These are phyloP conservation scores for Calyptommatus sinebrachiatus DNA, from an alignment of 2,113 vertebrate genomes.

Conservation along the genomic window DNA sequence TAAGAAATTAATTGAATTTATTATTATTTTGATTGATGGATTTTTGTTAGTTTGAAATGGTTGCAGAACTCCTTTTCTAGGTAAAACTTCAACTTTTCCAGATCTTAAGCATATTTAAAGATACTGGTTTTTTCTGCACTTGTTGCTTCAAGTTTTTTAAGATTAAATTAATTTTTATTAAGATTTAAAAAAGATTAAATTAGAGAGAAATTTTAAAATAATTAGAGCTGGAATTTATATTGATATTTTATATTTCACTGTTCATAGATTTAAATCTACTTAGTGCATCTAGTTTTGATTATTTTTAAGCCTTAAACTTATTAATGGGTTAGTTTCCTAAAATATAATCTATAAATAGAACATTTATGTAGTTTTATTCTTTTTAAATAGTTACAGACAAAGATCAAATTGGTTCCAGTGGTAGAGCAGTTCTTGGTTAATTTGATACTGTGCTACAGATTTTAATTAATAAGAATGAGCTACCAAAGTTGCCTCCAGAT, in stretches of 20 bases:
- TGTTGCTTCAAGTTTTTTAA: not conserved
- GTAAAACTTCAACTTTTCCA: not conserved
- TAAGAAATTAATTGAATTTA: not conserved
- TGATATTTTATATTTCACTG: not conserved
- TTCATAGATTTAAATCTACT: not conserved
- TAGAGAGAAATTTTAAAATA: not conserved
- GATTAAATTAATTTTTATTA: not conserved
- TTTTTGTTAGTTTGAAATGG: not conserved
- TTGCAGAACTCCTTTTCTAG: not conserved
- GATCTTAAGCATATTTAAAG: not conserved
- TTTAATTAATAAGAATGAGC: not conserved
- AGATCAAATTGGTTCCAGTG: not conserved
- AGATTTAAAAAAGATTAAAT: no score
- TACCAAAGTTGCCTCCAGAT: no score
- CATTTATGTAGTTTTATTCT: not conserved
- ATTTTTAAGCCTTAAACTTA: not conserved
- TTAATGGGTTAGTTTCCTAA: not conserved
- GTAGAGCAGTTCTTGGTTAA: not conserved
- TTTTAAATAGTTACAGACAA: not conserved
- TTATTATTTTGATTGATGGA: not conserved
- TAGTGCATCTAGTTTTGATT: not conserved
- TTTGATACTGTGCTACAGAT: not conserved
- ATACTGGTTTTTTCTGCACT: not conserved
- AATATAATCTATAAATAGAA: not conserved
- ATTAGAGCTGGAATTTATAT: not conserved